phyloP scores from a whole-genome alignment of 2,113 vertebrate species.

The Leptosomus discolor region DNA sequence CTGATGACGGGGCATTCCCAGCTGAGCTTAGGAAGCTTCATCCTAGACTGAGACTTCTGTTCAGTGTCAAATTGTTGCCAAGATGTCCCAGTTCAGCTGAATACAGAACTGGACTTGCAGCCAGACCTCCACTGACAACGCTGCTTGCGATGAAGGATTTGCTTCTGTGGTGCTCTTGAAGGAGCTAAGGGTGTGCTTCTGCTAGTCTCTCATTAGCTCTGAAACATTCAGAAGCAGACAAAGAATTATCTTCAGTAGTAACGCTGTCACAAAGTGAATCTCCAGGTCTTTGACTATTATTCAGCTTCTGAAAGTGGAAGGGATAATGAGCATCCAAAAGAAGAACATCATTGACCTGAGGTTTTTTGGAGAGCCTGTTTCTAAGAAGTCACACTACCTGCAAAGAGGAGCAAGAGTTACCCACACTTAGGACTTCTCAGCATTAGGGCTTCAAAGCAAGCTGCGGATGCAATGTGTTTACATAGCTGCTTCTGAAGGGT shows the following conservation, averaged over 20 bases:
- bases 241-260: neutral
- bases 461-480: neutral
- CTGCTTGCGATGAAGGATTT: slow-evolving; percentile 76
- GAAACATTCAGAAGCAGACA: neutral
- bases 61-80: slow-evolving; percentile 60
- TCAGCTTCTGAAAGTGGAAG: neutral
- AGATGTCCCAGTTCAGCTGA: slow-evolving; percentile 66
- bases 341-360: neutral
- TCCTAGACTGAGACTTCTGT: slow-evolving; percentile 70
- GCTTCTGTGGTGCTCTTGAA: slow-evolving; percentile 75
- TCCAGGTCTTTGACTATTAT: neutral
- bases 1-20: slow-evolving; percentile 38
- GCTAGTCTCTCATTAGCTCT: slow-evolving; percentile 82
- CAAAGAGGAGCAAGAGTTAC: neutral
- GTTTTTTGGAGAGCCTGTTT: neutral
- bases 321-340: neutral
- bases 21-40: slow-evolving; percentile 65
- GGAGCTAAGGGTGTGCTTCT: slow-evolving; percentile 79
- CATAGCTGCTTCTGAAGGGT: neutral
- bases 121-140: slow-evolving; percentile 71
- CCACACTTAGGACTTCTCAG: too few relatives aligned
- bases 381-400: neutral
- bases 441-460: neutral
- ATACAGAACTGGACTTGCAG: slow-evolving; percentile 69
- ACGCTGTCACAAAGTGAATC: neutral